These are phyloP conservation scores for Tridacna gigas DNA, from an alignment of 2,888 invertebrate genomes.

Conservation along the genomic window DNA sequence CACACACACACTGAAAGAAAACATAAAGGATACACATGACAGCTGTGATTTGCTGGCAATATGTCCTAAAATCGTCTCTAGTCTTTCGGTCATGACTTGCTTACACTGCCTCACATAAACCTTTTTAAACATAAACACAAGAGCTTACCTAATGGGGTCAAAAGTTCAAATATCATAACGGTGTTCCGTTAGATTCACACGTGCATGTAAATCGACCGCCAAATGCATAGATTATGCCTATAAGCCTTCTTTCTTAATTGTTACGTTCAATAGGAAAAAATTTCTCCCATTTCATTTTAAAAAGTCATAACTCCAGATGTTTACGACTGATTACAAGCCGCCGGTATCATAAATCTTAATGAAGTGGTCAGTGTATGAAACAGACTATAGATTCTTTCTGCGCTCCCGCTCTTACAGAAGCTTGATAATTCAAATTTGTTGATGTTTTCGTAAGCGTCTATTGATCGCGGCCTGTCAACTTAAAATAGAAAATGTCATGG, in stretches of 20 bases:
- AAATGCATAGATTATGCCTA: no score
- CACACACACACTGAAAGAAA: neutral
- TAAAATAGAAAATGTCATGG: slow-evolving; percentile 60
- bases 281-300: no score
- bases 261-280: no score
- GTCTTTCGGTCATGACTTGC: slow-evolving; percentile 63
- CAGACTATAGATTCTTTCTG: slow-evolving; percentile 30
- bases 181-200: neutral
- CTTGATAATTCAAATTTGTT: slow-evolving; percentile 1
- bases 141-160: neutral
- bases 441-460: slow-evolving; percentile 17
- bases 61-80: slow-evolving; percentile 66
- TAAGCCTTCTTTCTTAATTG: no score
- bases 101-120: neutral
- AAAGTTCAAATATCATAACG: slow-evolving; percentile 10
- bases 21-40: slow-evolving; percentile 46
- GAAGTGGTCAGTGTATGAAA: slow-evolving; percentile 6
- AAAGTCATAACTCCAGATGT: no score
- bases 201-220: neutral
- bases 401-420: neutral
- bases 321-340: no score
- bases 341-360: no score
- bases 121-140: neutral
- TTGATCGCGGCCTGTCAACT: slow-evolving; percentile 4
- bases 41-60: slow-evolving; percentile 30